phyloP scores from a whole-genome alignment of 2,113 vertebrate species.

The Gulo gulo region DNA sequence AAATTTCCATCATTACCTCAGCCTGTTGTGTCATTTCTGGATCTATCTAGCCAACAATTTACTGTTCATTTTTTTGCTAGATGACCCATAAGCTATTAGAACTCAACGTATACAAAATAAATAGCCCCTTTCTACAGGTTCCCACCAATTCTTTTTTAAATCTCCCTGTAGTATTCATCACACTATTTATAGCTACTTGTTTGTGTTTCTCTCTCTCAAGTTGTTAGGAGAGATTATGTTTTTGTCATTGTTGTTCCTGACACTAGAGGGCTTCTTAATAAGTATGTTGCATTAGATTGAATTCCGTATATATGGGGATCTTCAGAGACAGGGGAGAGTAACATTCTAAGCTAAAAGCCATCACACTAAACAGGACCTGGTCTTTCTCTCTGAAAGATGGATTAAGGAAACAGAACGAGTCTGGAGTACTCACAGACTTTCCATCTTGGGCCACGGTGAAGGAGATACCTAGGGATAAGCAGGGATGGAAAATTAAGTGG shows the following conservation, averaged over 20 bases:
- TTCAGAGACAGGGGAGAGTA: not conserved
- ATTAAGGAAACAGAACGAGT: not conserved
- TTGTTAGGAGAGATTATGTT: not conserved
- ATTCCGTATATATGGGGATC: not conserved
- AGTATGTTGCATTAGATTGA: not conserved
- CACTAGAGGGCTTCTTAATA: not conserved
- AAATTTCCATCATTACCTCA: not conserved
- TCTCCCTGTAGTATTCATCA: not conserved
- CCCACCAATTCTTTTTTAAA: not conserved
- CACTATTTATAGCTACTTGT: not conserved
- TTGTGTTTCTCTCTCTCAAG: not conserved
- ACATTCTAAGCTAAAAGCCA: not conserved
- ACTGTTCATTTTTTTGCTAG: not conserved
- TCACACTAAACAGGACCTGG: not conserved
- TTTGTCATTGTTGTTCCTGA: not conserved
- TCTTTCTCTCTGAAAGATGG: not conserved
- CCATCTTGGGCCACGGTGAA: not conserved
- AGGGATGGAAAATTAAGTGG: constrained; percentile 26
- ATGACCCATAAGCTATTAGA: not conserved
- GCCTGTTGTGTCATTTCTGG: not conserved
- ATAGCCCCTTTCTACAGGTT: not conserved
- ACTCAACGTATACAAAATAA: constrained; percentile 9
- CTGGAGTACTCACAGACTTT: not conserved
- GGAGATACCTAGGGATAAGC: not conserved
- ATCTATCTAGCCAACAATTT: not conserved